phyloP scores from a whole-genome alignment of 1,140 invertebrate species.

The Zaprionus inermis region DNA sequence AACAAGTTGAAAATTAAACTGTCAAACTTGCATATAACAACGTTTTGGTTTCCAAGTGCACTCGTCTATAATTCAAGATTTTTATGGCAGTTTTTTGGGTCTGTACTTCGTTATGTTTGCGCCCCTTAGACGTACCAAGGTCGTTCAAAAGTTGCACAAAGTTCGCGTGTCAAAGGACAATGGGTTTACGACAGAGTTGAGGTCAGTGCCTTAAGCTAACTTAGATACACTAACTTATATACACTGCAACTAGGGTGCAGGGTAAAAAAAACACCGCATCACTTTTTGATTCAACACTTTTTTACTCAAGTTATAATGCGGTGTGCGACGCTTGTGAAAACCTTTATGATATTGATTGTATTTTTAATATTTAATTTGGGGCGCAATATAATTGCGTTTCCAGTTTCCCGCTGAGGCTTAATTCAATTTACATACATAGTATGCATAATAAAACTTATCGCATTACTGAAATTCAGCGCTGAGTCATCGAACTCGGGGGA shows the following conservation, averaged over 20 bases:
- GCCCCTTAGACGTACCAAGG: conserved; percentile 19
- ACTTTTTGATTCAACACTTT: too few relatives aligned
- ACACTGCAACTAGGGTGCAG: too few relatives aligned
- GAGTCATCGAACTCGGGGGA: conserved; percentile 38
- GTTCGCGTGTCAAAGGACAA: conserved; percentile 36
- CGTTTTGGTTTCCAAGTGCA: conserved; percentile 8
- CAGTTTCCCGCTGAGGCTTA: background rate
- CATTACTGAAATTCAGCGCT: conserved; percentile 23
- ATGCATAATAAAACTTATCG: conserved; percentile 10
- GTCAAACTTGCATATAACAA: conserved; percentile 30
- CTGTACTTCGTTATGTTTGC: conserved; percentile 43
- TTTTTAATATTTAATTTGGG: background rate
- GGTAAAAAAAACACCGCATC: too few relatives aligned
- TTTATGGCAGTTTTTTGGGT: conserved; percentile 66
- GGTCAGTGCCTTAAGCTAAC: conserved; percentile 1
- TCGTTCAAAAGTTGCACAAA: conserved; percentile 12
- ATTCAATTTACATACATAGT: background rate
- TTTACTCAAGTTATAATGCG: too few relatives aligned
- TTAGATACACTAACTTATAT: too few relatives aligned
- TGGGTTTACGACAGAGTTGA: conserved; percentile 19
- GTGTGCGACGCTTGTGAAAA: too few relatives aligned
- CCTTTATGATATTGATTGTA: background rate
- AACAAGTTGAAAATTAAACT: conserved; percentile 30
- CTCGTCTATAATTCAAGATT: conserved; percentile 27
- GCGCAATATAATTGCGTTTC: background rate